Evolutionary conservation across 2,113 vertebrate genomes (phyloP), one percentile per base, ranked within the genome.

Genomic region (Panthera uncia): DNA sequence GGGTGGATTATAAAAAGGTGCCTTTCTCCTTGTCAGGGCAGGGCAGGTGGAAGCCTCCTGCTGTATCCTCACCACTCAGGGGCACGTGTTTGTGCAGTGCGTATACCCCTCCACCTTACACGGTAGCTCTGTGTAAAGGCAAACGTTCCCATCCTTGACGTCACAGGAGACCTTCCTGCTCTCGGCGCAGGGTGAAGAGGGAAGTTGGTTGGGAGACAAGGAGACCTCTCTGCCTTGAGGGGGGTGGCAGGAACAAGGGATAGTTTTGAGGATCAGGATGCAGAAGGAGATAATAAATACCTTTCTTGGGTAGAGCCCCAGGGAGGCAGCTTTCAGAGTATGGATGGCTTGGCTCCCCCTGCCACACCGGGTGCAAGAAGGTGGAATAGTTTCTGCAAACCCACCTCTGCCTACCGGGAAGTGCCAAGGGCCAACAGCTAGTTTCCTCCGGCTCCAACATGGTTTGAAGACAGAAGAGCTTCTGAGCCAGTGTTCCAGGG

Each of bases 341-440:
- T 4, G 19, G 10, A 23, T 21, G 66, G 27, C 4, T 68, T 21
- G 66, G 27, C 5, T 68, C 4, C 16, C 66, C 68, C 4, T 45
- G 38, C 50, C 15, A 61, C 18, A 15, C 29, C 0, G 0, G 25
- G 9, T 14, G n/a, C 1, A 31, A 74, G 63, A 7, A 15, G 10
- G 27, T 3, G 3, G 69, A 14, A 8, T 16, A 11, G 45, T 19
- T 38, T 45, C 50, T 19, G 19, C 12, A 16, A 36, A n/a, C 65
- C 73, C 18, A 86, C 31, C 66, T 36, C 1, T 7, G 45, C 4
- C 2, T 36, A 15, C 7, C 0, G 9, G 9, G 25, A 23, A 11
- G 48, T 10, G n/a, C 71, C 1, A 6, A 71, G 50, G n/a, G 29
- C 31, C 29, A 38, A 1, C 10, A 9, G 12, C 11, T 29, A 13